A percentile compares a stretch with the other conserved stretches of the same genome.
Evolutionary conservation across 2,797 vertebrate species (phyloP).

Genomic region (Hafferia zeledoni): DNA sequence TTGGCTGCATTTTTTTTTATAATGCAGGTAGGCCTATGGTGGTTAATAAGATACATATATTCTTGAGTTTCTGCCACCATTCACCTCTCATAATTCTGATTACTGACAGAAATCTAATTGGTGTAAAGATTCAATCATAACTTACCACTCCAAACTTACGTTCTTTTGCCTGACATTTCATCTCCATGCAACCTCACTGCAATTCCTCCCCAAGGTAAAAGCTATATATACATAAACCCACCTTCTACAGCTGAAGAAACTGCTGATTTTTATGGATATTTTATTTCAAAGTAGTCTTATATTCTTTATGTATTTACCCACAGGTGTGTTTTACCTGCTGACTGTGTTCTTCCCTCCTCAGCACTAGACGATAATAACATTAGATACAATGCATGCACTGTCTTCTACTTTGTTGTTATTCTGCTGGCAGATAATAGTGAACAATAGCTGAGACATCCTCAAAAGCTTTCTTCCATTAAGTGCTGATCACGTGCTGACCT

Average conservation of each 20-base stretch:
- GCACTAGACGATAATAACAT: background rate
- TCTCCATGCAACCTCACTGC: background rate
- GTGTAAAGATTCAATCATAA: background rate
- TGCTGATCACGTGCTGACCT: background rate
- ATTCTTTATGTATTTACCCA: background rate
- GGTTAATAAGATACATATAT: background rate
- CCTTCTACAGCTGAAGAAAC: background rate
- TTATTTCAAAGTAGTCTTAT: background rate
- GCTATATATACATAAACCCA: background rate
- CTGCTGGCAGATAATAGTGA: background rate
- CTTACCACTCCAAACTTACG: background rate
- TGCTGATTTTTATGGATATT: background rate
- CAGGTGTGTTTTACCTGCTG: background rate
- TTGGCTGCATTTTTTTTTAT: background rate
- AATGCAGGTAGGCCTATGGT: background rate
- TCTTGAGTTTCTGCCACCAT: background rate
- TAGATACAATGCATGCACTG: background rate
- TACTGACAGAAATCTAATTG: background rate
- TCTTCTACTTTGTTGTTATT: background rate
- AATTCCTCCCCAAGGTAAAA: background rate
- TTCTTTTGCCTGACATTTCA: background rate
- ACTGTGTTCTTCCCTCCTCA: background rate
- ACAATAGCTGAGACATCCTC: background rate
- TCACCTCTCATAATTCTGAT: background rate
- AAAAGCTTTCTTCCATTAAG: background rate